Conservation (phyloP, 2,888 invertebrate species). For the Leptopilina myrica region DNA sequence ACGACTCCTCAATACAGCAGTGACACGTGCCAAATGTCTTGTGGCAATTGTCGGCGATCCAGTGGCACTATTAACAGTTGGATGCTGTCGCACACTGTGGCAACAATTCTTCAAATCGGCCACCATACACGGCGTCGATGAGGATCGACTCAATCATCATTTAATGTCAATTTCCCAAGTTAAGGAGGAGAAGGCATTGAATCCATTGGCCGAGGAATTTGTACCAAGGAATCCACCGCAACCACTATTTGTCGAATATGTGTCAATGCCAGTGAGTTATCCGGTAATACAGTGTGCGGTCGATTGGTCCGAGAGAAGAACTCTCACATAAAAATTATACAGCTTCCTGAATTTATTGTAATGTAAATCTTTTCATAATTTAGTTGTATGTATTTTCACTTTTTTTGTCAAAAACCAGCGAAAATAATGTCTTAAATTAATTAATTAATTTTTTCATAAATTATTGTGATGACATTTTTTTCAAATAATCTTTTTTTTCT, state of each 20-base stretch:
- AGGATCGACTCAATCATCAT: conserved; percentile 49
- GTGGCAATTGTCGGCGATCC: conserved; percentile 92
- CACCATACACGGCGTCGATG: conserved; percentile 62
- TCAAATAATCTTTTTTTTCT: not conserved
- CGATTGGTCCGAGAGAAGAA: conserved; percentile 32
- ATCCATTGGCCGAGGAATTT: conserved; percentile 89
- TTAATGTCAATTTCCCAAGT: conserved; percentile 36
- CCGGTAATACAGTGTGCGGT: conserved; percentile 58
- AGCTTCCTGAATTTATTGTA: not conserved
- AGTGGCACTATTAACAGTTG: conserved; percentile 87
- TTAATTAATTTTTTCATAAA: not conserved
- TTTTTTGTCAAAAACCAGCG: conserved; percentile 5
- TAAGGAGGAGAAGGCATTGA: conserved; percentile 77
- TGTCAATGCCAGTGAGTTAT: conserved; percentile 57
- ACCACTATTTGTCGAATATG: conserved; percentile 61
- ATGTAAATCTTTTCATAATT: not conserved
- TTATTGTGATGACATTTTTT: conserved; percentile 16
- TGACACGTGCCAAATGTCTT: conserved; percentile 88
- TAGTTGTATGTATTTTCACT: not conserved
- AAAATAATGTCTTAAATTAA: not conserved
- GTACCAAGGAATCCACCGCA: conserved; percentile 78
- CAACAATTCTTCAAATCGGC: conserved; percentile 83
- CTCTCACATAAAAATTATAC: conserved; percentile 23
- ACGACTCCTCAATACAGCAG: conserved; percentile 89
- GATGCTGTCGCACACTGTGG: conserved; percentile 88